A percentile compares a stretch with the other conserved stretches of the same genome.
These are phyloP conservation scores for Lathamus discolor DNA, from an alignment of 2,113 vertebrate genomes.

Conservation along the genomic window DNA sequence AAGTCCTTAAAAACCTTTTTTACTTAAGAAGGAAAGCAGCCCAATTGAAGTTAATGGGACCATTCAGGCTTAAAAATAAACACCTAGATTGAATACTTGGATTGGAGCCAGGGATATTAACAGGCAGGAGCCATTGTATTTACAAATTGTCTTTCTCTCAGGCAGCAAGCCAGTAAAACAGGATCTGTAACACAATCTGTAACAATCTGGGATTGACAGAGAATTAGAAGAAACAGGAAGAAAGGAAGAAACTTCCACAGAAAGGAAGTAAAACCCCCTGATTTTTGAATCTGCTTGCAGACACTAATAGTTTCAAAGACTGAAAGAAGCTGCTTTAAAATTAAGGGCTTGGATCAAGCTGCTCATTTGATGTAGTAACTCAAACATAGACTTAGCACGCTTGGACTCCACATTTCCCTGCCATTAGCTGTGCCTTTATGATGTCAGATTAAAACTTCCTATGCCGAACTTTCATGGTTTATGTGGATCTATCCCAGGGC, in stretches of 20 bases:
- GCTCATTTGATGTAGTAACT: neutral
- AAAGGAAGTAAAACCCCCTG: neutral
- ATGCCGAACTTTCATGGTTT: neutral
- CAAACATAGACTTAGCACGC: neutral
- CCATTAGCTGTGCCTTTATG: neutral
- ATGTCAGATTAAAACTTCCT: neutral
- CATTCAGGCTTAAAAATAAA: conserved; percentile 57
- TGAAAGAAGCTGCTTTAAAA: neutral
- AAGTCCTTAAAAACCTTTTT: conserved; percentile 61
- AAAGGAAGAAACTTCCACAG: neutral
- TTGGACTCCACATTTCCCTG: neutral
- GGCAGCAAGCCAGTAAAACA: neutral
- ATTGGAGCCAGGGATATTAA: conserved; percentile 41
- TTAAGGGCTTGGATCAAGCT: neutral
- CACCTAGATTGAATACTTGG: conserved; percentile 18
- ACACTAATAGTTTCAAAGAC: accelerated
- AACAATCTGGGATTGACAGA: neutral
- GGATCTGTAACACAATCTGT: neutral
- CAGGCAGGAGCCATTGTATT: neutral
- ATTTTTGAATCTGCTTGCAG: neutral
- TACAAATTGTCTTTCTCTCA: neutral
- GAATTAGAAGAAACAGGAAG: neutral
- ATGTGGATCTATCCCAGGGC: neutral
- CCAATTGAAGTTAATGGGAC: conserved; percentile 37
- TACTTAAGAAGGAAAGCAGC: conserved; percentile 20